Conservation (phyloP, 2,113 vertebrate genomes). For the Paramormyrops kingsleyae region DNA sequence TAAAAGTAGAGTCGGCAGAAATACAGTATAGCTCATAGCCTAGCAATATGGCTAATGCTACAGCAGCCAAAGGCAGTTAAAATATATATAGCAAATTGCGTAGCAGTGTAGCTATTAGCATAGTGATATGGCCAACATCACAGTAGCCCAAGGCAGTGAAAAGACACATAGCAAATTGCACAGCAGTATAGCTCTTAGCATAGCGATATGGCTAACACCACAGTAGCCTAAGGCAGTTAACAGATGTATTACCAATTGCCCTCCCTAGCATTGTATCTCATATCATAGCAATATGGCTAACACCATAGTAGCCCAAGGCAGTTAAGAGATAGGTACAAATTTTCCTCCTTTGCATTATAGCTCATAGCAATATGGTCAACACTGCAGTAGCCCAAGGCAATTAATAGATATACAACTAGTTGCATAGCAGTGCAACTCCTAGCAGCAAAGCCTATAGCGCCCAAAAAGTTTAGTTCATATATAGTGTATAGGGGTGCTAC, state of each 20-base stretch:
- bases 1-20: not conserved
- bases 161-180: not conserved
- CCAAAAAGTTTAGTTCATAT: not conserved
- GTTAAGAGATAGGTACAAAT: not conserved
- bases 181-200: not conserved
- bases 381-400: not conserved
- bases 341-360: not conserved
- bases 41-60: not conserved
- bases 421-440: not conserved
- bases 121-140: not conserved
- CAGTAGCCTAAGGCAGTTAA: not conserved
- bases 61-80: not conserved
- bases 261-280: not conserved
- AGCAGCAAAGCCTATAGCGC: not conserved
- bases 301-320: not conserved
- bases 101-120: not conserved
- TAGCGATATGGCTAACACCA: not conserved
- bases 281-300: not conserved
- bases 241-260: not conserved
- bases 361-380: not conserved
- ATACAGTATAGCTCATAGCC: not conserved
- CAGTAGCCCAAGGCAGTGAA: not conserved
- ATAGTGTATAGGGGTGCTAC: not conserved
- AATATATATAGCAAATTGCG: not conserved
- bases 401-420: not conserved